Evolutionary conservation across 1,140 invertebrate genomes (phyloP), one percentile per base, ranked within the genome.

Genomic region (Micrasema longulum): DNA sequence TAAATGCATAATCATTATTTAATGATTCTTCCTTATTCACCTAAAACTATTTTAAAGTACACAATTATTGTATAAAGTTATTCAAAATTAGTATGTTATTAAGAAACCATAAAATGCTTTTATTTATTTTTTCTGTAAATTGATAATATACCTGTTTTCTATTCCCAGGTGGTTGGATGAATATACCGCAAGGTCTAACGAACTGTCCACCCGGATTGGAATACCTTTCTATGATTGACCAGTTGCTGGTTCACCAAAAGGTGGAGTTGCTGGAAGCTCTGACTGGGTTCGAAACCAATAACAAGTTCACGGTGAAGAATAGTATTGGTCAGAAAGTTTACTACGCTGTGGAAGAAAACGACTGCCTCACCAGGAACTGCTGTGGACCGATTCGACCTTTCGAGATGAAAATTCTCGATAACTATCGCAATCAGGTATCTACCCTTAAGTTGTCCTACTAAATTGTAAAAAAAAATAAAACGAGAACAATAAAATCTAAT

Each of bases 121-220:
- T n/a, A n/a, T n/a, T n/a, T n/a, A n/a, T n/a, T n/a, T n/a, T n/a
- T n/a, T n/a, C n/a, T n/a, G n/a, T n/a, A n/a, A n/a, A n/a, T n/a
- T n/a, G n/a, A n/a, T n/a, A n/a, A n/a, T n/a, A n/a, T n/a, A n/a
- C n/a, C n/a, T n/a, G n/a, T n/a, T n/a, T n/a, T n/a, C n/a, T n/a
- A n/a, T n/a, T 55, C 31, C 52, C 79, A 94, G 93, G 88, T 89
- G 92, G 90, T 73, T 96, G 92, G 93, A 93, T 93, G 91, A 89
- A 84, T 85, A 87, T 90, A 80, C 92, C 89, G 69, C 86, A 87
- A 84, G 89, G 87, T 76, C 90, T 87, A 81, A 86, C 83, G 87
- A 94, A 91, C 80, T 96, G 92, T 87, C 96, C 93, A 60, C 93
- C 90, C 78, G 96, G 95, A 74, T 91, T 98, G 87, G 95, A 96